phyloP scores from a whole-genome alignment of 2,113 vertebrate genomes.

The Dipodomys merriami region DNA sequence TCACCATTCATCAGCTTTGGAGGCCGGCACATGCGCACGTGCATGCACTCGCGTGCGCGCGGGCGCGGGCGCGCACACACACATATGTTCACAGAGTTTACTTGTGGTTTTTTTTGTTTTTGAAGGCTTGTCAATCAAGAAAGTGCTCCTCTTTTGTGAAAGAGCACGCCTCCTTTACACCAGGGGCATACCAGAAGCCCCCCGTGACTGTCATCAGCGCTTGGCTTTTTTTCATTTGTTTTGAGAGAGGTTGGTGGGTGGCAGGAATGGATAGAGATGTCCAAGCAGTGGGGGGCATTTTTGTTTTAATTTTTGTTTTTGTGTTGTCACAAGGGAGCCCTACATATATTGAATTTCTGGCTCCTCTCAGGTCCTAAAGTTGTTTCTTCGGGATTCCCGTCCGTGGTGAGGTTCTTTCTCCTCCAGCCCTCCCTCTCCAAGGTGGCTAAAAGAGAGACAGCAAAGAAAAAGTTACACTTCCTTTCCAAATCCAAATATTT shows the following conservation, averaged over 20 bases:
- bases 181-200: background rate
- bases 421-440: background rate
- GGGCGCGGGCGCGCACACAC: accelerated
- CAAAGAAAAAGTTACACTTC: slow-evolving; percentile 62
- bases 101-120: slow-evolving; percentile 54
- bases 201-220: slow-evolving; percentile 47
- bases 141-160: slow-evolving; percentile 49
- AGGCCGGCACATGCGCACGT: accelerated
- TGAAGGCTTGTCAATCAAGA: slow-evolving; percentile 54
- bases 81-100: background rate
- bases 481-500: slow-evolving; percentile 75
- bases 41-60: background rate
- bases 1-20: background rate
- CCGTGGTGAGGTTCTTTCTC: slow-evolving; percentile 46
- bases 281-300: slow-evolving; percentile 24
- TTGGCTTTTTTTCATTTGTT: slow-evolving; percentile 61
- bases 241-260: slow-evolving; percentile 49
- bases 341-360: slow-evolving; percentile 58
- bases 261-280: slow-evolving; percentile 47
- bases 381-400: slow-evolving; percentile 20
- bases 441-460: slow-evolving; percentile 20
- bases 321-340: slow-evolving; percentile 67
- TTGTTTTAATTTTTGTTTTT: slow-evolving; percentile 59
- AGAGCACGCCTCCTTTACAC: background rate
- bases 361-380: slow-evolving; percentile 10